Percentiles rank a stretch among this genome's conserved stretches.
Evolutionary conservation across 1,140 invertebrate species (phyloP).

Genomic region (Scaptomyza hsui): DNA sequence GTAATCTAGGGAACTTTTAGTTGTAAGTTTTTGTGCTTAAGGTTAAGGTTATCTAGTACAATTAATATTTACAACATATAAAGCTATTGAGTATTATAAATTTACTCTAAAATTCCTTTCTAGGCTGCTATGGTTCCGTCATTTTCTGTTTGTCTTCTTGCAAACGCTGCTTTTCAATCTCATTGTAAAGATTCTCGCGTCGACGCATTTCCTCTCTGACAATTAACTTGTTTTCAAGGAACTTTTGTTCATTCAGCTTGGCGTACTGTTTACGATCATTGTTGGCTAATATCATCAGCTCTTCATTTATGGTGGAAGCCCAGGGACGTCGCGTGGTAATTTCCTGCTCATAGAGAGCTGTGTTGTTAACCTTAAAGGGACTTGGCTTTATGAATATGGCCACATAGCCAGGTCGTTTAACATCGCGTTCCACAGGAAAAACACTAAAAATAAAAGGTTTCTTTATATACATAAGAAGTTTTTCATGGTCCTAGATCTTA

Average conservation of each 20-base stretch:
- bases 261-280: neutral
- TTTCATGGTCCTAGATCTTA: slow-evolving; percentile 13
- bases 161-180: neutral
- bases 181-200: neutral
- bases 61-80: no score
- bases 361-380: slow-evolving; percentile 50
- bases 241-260: neutral
- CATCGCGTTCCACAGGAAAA: slow-evolving; percentile 52
- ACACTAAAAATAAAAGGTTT: slow-evolving; percentile 25
- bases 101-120: neutral
- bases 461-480: no score
- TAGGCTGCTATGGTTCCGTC: slow-evolving; percentile 3
- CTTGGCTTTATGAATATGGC: slow-evolving; percentile 66
- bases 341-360: slow-evolving; percentile 39
- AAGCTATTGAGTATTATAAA: neutral
- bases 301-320: slow-evolving; percentile 13
- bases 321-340: slow-evolving; percentile 64
- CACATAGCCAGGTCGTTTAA: slow-evolving; percentile 50
- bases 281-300: slow-evolving; percentile 10
- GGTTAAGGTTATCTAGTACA: no score
- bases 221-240: neutral
- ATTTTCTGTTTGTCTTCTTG: neutral
- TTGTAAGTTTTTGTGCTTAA: no score
- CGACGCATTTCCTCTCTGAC: slow-evolving; percentile 17
- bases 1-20: no score